Conservation (phyloP, 1,140 invertebrate genomes). For the Cotesia typhae region DNA sequence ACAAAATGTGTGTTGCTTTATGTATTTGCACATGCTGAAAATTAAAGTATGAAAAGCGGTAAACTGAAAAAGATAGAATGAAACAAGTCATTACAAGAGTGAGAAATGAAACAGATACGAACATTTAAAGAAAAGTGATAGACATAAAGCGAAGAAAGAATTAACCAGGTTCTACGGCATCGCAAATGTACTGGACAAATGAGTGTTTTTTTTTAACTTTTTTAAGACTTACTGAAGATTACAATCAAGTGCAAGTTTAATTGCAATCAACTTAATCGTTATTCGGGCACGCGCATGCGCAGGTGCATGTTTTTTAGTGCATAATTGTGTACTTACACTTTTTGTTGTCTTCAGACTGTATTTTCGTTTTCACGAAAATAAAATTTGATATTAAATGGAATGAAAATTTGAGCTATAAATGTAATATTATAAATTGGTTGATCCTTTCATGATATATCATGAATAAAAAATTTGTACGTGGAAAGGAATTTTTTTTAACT, state of each 20-base stretch:
- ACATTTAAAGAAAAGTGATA: neutral
- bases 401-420: too few species aligned
- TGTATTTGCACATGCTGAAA: neutral
- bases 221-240: slow-evolving; percentile 26
- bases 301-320: neutral
- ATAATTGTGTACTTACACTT: too few species aligned
- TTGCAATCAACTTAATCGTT: slow-evolving; percentile 13
- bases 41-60: slow-evolving; percentile 18
- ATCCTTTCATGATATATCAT: too few species aligned
- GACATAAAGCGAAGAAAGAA: slow-evolving; percentile 12
- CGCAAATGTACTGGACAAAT: slow-evolving; percentile 8
- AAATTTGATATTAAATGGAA: neutral
- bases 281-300: slow-evolving; percentile 22
- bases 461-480: too few species aligned
- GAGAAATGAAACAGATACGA: slow-evolving; percentile 4
- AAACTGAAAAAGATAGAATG: slow-evolving; percentile 9
- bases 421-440: too few species aligned
- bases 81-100: neutral
- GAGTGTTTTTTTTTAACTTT: slow-evolving; percentile 30
- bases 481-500: too few species aligned
- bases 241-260: slow-evolving; percentile 20
- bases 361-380: too few species aligned
- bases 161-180: slow-evolving; percentile 13
- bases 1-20: slow-evolving; percentile 10
- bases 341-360: too few species aligned